Percentiles rank a stretch among this genome's conserved stretches.
Conservation (phyloP, 2,113 vertebrate species). For the Ailuropoda melanoleuca region DNA sequence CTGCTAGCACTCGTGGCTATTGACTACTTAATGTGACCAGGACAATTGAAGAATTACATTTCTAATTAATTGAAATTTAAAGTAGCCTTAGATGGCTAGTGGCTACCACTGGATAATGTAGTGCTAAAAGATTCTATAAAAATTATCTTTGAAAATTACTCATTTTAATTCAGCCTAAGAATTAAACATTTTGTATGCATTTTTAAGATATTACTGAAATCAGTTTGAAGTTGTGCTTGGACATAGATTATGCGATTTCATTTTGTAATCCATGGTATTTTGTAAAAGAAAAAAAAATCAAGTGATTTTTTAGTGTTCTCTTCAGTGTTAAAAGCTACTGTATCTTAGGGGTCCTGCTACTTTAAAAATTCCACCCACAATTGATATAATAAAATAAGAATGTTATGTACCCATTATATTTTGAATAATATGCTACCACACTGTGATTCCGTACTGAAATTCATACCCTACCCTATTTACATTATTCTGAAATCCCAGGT, state of each 20-base stretch:
- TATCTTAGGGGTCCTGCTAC: not conserved
- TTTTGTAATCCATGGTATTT: not conserved
- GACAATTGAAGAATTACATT: not conserved
- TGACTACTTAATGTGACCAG: not conserved
- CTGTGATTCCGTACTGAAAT: not conserved
- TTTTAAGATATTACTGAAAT: not conserved
- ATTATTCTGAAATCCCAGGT: not conserved
- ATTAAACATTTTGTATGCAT: not conserved
- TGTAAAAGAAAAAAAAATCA: not conserved
- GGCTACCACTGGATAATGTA: not conserved
- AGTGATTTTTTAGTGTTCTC: not conserved
- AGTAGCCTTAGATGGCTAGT: not conserved
- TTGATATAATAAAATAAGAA: constrained; percentile 4
- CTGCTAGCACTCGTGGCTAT: accelerated
- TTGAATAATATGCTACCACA: constrained; percentile 37
- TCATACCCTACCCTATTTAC: not conserved
- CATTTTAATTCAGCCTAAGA: not conserved
- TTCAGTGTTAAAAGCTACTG: not conserved
- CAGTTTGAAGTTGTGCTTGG: not conserved
- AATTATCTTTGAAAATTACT: not conserved
- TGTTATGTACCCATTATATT: not conserved
- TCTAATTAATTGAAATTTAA: not conserved
- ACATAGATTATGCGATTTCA: not conserved
- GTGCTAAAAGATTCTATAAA: not conserved
- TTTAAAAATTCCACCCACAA: not conserved